These are phyloP conservation scores for Xerus inauris DNA, from an alignment of 2,113 vertebrate species.

Conservation along the genomic window DNA sequence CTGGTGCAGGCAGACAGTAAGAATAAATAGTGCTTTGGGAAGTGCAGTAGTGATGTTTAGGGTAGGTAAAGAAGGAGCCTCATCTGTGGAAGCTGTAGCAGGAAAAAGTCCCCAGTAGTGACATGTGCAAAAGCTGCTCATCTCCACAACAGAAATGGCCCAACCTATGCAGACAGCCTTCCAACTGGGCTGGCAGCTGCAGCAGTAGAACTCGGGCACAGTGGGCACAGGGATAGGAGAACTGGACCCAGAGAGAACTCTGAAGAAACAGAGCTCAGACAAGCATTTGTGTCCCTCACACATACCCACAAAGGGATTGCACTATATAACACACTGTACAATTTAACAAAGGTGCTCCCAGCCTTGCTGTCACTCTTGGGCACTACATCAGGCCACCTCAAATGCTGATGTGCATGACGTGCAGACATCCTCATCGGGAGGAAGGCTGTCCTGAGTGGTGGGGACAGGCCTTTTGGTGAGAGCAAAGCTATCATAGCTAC, in stretches of 20 bases:
- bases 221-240: too few relatives aligned
- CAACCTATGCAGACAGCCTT: not conserved
- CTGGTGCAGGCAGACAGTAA: not conserved
- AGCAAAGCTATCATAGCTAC: not conserved
- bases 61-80: not conserved
- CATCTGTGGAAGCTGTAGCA: not conserved
- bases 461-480: slow-evolving; percentile 2
- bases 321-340: not conserved
- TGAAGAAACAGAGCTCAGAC: not conserved
- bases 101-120: not conserved
- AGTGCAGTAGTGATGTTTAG: not conserved
- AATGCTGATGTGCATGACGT: not conserved
- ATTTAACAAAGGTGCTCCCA: not conserved
- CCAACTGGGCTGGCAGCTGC: not conserved
- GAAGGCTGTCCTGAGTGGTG: not conserved
- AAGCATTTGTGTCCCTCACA: not conserved
- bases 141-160: not conserved
- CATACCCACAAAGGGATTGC: not conserved
- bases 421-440: not conserved
- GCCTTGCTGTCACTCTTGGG: slow-evolving; percentile 26
- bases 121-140: slow-evolving; percentile 58
- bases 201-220: not conserved
- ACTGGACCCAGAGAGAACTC: not conserved
- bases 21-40: slow-evolving; percentile 66
- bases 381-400: not conserved